Percentiles rank a stretch among this genome's conserved stretches.
These are phyloP conservation scores for Euschistus heros DNA, from an alignment of 1,140 invertebrate species.

Conservation along the genomic window DNA sequence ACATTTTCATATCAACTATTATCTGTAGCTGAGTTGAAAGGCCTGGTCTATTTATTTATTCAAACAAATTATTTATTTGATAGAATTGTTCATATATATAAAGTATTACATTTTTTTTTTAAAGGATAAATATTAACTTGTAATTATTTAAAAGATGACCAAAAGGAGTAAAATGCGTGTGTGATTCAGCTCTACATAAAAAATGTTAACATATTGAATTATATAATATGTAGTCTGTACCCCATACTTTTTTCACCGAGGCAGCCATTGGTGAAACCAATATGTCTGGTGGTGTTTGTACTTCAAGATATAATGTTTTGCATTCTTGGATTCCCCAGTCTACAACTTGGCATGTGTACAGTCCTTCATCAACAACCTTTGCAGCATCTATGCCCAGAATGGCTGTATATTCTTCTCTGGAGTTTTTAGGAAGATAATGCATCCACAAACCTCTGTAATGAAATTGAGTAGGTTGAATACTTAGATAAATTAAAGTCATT, in stretches of 20 bases:
- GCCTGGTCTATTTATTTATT: no score
- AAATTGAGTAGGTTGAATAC: neutral
- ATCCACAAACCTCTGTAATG: constrained; percentile 38
- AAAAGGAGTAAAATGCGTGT: no score
- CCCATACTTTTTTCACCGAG: constrained; percentile 53
- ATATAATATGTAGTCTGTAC: no score
- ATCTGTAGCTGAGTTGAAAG: no score
- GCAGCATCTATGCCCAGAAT: constrained; percentile 52
- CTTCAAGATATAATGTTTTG: constrained; percentile 51
- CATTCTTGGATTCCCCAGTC: constrained; percentile 64
- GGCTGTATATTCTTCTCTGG: constrained; percentile 53
- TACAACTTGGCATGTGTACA: constrained; percentile 60
- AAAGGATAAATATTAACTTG: no score
- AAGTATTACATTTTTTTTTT: no score
- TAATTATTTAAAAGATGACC: neutral
- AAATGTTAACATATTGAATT: no score
- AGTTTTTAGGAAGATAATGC: constrained; percentile 43
- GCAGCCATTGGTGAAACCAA: constrained; percentile 59
- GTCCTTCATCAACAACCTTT: constrained; percentile 52
- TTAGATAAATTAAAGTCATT: no score
- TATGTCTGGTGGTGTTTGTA: constrained; percentile 54
- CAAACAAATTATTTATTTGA: no score
- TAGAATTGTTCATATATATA: no score
- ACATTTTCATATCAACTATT: no score
- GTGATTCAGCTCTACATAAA: no score